Base-by-base conservation (phyloP, 2,888 invertebrate species). In the Pollenia labialis region DNA sequence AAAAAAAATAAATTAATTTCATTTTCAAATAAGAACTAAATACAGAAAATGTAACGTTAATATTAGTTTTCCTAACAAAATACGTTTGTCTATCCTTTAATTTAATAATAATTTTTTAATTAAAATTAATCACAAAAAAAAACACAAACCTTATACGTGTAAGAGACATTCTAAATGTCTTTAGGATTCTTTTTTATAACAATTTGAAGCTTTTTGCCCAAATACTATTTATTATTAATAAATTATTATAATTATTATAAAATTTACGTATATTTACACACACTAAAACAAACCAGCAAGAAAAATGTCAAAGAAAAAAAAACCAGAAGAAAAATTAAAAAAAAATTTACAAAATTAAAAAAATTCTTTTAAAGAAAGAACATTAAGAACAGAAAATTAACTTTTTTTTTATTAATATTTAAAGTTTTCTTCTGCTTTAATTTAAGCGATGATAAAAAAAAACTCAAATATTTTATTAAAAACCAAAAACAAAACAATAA, bases 151-250 rank as follows among this genome's bases (percentile, higher is more conserved):
- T 80, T 80, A 32, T 86, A 80, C 23, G 48, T 81, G 60, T 77
- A 87, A 82, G 18, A 62, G 84, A 77, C 77, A 87, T 87, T 87
- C 2, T 74, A 84, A 87, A 87, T 87, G 84, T 87, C 81, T 81
- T 72, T 76, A 81, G 68, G 62, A 62, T 85, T 82, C 54, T 85
- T 85, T 85, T 85, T 77, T 82, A 80, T 82, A 79, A 85, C 68
- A 85, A 87, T 85, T 87, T 87, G 85, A 87, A 87, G 87, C 85
- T 87, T 85, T 87, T 87, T 85, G 82, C 85, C 85, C 87, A 87
- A 85, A 87, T 82, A 76, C 75, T 76, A 85, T 80, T 85, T 87
- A 82, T 81, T 85, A 85, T 85, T 68, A 83, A 18, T 66, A 64
- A 62, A 85, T 66, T 69, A 85, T 81, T 66, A 81, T 46, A 48